Conservation (phyloP, 2,888 invertebrate genomes). For the Phaonia tiefii region DNA sequence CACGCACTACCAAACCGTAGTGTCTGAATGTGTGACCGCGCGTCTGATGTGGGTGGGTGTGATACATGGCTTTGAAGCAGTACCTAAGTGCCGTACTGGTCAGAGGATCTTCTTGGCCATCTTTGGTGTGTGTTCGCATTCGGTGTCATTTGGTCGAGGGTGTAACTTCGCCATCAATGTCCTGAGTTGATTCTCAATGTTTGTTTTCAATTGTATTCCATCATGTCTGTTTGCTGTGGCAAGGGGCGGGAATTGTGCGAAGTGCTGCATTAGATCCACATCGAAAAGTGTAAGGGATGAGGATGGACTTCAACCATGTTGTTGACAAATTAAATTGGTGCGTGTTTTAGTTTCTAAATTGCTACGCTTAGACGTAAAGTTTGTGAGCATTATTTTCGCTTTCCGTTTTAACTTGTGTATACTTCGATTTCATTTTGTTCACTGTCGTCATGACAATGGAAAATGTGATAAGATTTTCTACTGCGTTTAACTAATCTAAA, state of each 20-base stretch:
- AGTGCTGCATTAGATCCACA: too few relatives aligned
- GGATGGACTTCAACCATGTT: conserved; percentile 26
- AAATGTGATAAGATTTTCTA: too few relatives aligned
- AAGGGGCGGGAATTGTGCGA: too few relatives aligned
- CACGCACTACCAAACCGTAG: neutral
- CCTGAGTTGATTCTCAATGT: neutral
- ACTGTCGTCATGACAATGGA: too few relatives aligned
- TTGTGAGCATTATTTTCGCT: too few relatives aligned
- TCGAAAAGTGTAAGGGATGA: too few relatives aligned
- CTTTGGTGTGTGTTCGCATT: neutral
- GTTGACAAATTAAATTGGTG: conserved; percentile 68
- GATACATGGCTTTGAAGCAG: conserved; percentile 17
- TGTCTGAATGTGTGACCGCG: too few relatives aligned
- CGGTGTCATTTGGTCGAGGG: conserved; percentile 26
- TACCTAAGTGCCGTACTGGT: conserved; percentile 8
- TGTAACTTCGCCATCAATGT: conserved; percentile 1
- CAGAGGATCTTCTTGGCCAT: neutral
- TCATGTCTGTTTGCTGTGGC: conserved; percentile 5
- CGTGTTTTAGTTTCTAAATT: conserved; percentile 65
- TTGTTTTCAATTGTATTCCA: conserved; percentile 30
- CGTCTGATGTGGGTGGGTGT: conserved; percentile 1
- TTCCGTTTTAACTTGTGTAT: too few relatives aligned
- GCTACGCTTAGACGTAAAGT: neutral
- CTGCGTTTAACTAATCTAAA: too few relatives aligned
- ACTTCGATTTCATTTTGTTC: too few relatives aligned